phyloP scores from a whole-genome alignment of 2,113 vertebrate genomes.

The Siniperca knerii region DNA sequence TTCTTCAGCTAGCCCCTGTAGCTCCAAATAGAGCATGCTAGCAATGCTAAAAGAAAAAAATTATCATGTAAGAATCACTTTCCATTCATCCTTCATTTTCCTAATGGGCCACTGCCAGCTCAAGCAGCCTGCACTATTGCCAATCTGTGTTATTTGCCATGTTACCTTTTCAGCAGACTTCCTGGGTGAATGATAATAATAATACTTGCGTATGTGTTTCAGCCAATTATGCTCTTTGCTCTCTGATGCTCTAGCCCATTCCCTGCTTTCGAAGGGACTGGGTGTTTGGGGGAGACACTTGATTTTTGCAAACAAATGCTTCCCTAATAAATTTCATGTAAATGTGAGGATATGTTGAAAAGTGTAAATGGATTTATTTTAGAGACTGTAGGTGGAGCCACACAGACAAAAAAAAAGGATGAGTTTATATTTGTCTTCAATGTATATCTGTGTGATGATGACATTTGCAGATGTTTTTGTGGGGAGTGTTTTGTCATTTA shows the following conservation, averaged over 20 bases:
- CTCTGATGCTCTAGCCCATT: constrained; percentile 25
- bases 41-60: constrained; percentile 21
- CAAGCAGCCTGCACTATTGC: constrained; percentile 66
- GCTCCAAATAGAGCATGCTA: constrained; percentile 51
- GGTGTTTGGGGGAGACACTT: constrained; percentile 12
- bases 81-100: constrained; percentile 35
- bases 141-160: constrained; percentile 70
- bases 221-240: constrained; percentile 57
- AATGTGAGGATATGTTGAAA: constrained; percentile 77
- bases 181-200: constrained; percentile 47
- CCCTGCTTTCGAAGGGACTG: constrained; percentile 50
- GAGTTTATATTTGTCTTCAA: constrained; percentile 79
- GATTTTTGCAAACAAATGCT: constrained; percentile 70
- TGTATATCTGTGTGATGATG: constrained; percentile 79
- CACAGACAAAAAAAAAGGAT: constrained; percentile 62
- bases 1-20: constrained; percentile 19
- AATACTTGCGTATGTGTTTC: constrained; percentile 42
- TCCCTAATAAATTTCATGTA: constrained; percentile 72
- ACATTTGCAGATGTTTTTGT: constrained; percentile 80
- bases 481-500: constrained; percentile 80
- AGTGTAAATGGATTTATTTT: constrained; percentile 79
- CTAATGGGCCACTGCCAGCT: constrained; percentile 57
- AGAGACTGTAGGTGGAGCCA: constrained; percentile 71
- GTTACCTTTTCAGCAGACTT: constrained; percentile 62
- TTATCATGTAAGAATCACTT: constrained; percentile 28